Percentiles rank a stretch among this genome's conserved stretches.
phyloP scores from a whole-genome alignment of 2,797 vertebrate genomes.

The Tragelaphus eurycerus region DNA sequence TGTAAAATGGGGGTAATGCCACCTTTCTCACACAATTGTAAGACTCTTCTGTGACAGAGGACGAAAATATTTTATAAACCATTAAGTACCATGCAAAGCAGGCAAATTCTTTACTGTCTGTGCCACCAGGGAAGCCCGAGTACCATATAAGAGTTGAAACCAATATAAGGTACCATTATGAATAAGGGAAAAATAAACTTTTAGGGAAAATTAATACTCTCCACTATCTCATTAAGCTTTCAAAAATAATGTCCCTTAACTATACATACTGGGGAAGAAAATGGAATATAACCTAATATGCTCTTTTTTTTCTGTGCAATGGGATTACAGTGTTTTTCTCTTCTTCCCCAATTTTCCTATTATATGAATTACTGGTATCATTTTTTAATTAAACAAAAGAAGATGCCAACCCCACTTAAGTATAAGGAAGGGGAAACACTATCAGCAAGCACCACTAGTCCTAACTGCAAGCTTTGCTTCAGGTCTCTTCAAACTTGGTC shows the following conservation, averaged over 20 bases:
- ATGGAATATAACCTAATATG: not conserved
- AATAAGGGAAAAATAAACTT: not conserved
- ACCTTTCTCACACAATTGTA: not conserved
- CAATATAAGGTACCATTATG: not conserved
- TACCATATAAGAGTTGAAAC: not conserved
- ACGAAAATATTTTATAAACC: not conserved
- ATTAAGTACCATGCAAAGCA: not conserved
- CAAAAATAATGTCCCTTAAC: conserved; percentile 17
- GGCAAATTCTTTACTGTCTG: not conserved
- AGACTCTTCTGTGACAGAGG: not conserved
- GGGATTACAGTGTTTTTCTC: not conserved
- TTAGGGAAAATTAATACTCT: not conserved
- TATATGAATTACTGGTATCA: not conserved
- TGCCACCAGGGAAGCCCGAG: not conserved
- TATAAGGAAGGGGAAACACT: not conserved
- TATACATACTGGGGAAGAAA: not conserved
- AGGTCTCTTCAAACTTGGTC: not conserved
- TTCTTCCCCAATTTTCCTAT: not conserved
- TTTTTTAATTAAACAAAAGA: not conserved
- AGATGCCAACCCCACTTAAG: not conserved
- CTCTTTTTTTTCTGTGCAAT: not conserved
- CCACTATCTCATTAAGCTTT: not conserved
- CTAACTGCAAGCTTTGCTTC: not conserved
- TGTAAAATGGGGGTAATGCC: not conserved
- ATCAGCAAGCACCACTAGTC: not conserved